phyloP scores from a whole-genome alignment of 2,797 vertebrate genomes.

The Enteromius trimaculatus region DNA sequence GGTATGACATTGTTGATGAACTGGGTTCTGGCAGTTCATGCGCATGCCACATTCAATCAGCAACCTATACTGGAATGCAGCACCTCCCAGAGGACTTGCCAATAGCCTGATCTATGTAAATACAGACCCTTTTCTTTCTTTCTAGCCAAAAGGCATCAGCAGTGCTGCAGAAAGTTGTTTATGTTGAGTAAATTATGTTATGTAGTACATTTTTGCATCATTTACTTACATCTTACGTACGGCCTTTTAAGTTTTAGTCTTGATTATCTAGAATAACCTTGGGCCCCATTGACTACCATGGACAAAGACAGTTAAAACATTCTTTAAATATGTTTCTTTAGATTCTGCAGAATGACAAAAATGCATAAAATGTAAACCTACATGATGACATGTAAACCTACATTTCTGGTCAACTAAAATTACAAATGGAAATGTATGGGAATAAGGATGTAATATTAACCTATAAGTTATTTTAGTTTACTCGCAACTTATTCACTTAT shows the following conservation, averaged over 20 bases:
- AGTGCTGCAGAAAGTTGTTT: slow-evolving; percentile 11
- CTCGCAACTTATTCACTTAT: not conserved
- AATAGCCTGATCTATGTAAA: slow-evolving; percentile 73
- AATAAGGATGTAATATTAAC: not conserved
- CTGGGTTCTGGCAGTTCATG: slow-evolving; percentile 58
- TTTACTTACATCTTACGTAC: no score
- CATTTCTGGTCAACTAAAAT: not conserved
- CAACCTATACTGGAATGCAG: slow-evolving; percentile 72
- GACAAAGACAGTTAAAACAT: not conserved
- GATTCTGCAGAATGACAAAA: not conserved
- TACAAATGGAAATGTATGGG: not conserved
- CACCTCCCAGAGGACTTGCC: slow-evolving; percentile 73
- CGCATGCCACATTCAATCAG: slow-evolving; percentile 70
- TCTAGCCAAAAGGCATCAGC: not conserved
- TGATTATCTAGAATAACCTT: not conserved
- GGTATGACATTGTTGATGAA: slow-evolving; percentile 69
- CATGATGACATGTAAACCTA: not conserved
- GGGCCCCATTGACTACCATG: not conserved
- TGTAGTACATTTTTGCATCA: not conserved
- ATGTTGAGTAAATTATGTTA: not conserved
- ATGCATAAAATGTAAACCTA: not conserved
- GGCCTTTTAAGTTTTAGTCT: not conserved
- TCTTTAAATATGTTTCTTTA: not conserved
- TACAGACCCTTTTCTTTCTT: slow-evolving; percentile 63
- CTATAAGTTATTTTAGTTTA: not conserved